Conservation (phyloP, 37 sponge, comb jelly and placozoan species). For the Eunapius fragilis region DNA sequence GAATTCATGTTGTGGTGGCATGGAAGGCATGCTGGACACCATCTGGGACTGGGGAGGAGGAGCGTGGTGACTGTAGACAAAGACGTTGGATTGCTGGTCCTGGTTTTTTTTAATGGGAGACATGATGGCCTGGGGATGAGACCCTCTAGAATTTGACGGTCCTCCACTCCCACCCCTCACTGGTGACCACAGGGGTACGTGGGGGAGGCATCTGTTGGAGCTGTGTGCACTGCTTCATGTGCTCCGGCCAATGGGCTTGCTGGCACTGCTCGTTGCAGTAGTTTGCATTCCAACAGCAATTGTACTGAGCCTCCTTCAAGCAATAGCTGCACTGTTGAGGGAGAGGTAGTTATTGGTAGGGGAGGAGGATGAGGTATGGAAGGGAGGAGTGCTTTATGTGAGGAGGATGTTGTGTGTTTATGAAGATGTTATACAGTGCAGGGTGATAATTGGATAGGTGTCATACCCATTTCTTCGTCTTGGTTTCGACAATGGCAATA, state of each 20-base stretch:
- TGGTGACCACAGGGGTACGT: slow-evolving; percentile 7
- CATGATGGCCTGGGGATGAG: neutral
- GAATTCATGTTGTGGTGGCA: slow-evolving; percentile 4
- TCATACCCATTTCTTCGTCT: slow-evolving; percentile 93
- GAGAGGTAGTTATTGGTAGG: neutral
- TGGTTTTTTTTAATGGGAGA: neutral
- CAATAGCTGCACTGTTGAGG: slow-evolving; percentile 84
- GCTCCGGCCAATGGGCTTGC: slow-evolving; percentile 89
- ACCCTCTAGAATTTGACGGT: neutral
- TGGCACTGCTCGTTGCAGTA: slow-evolving; percentile 94
- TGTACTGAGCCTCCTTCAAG: slow-evolving; percentile 85
- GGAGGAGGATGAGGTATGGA: neutral
- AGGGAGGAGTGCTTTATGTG: neutral
- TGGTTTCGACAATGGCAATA: slow-evolving; percentile 78
- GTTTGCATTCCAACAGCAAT: slow-evolving; percentile 96
- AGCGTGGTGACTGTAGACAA: neutral
- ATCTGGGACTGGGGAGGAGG: neutral
- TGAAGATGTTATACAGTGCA: neutral
- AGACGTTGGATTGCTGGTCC: neutral
- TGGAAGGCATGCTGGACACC: neutral
- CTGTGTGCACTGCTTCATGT: slow-evolving; percentile 77
- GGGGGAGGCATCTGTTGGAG: slow-evolving; percentile 17
- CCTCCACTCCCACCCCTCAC: slow-evolving; percentile 2
- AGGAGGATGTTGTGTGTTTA: neutral
- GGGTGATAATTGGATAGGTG: too few species aligned